A percentile compares a stretch with the other conserved stretches of the same genome.
These are phyloP conservation scores for Sycophila sp. DNA, from an alignment of 1,140 invertebrate genomes.

Conservation along the genomic window DNA sequence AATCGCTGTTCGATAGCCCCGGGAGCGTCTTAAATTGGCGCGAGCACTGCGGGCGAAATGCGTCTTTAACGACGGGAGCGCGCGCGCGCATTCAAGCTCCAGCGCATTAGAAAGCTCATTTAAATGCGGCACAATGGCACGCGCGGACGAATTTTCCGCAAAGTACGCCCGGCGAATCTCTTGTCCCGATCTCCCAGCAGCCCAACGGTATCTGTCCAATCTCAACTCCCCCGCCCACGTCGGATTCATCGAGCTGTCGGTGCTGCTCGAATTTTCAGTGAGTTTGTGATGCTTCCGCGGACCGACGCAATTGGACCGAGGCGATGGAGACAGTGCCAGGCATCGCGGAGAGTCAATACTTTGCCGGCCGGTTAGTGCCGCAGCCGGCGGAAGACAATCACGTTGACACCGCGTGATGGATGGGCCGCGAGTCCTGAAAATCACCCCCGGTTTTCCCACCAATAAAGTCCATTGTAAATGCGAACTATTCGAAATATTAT, in stretches of 20 bases:
- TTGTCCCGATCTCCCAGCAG: background rate
- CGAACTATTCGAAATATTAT: constrained; percentile 68
- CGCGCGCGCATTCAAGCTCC: constrained; percentile 29
- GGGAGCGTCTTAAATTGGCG: constrained; percentile 20
- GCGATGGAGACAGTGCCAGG: background rate
- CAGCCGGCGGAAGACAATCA: constrained; percentile 62
- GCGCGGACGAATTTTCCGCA: constrained; percentile 48
- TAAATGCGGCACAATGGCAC: constrained; percentile 57
- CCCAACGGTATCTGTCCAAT: background rate
- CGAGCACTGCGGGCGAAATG: constrained; percentile 37
- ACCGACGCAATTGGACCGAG: background rate
- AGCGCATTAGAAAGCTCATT: constrained; percentile 62
- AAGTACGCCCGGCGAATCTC: background rate
- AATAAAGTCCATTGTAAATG: constrained; percentile 67
- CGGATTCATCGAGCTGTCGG: no score
- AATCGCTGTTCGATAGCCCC: constrained; percentile 2
- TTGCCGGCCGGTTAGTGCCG: constrained; percentile 47
- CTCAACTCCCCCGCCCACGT: background rate
- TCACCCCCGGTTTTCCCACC: constrained; percentile 61
- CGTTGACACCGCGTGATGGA: constrained; percentile 67
- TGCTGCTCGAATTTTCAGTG: no score
- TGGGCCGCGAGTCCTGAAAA: constrained; percentile 55
- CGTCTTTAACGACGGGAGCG: constrained; percentile 52
- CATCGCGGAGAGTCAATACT: constrained; percentile 55
- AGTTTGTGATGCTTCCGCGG: no score